Percentiles rank a stretch among this genome's conserved stretches.
Evolutionary conservation across 2,797 vertebrate genomes (phyloP).

Genomic region (Dermochelys coriacea): DNA sequence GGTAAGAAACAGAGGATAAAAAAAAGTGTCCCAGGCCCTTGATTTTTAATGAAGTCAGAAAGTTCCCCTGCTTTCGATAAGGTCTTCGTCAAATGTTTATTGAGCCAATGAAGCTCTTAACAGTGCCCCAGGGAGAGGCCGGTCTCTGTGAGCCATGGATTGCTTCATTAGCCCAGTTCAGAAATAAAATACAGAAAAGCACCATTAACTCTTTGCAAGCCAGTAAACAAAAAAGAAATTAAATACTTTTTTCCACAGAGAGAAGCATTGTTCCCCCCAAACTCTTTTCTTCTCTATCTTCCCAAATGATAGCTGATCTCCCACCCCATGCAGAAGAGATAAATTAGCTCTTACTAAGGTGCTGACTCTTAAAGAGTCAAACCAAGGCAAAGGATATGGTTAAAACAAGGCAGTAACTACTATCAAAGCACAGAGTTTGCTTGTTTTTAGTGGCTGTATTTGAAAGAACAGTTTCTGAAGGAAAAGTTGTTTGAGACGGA

Average conservation of each 20-base stretch:
- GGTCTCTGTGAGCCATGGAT: slow-evolving; percentile 58
- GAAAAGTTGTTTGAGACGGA: slow-evolving; percentile 57
- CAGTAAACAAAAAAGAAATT: background rate
- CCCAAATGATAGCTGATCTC: background rate
- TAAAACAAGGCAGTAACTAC: slow-evolving; percentile 67
- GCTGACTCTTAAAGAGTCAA: slow-evolving; percentile 14
- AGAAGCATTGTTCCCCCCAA: background rate
- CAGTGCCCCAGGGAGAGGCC: slow-evolving; percentile 61
- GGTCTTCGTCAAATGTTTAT: slow-evolving; percentile 65
- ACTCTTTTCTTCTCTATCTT: background rate
- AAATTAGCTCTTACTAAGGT: background rate
- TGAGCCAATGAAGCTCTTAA: slow-evolving; percentile 70
- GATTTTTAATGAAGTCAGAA: slow-evolving; percentile 35
- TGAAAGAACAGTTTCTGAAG: slow-evolving; percentile 64
- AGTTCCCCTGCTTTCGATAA: slow-evolving; percentile 32
- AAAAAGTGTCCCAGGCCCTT: fast-evolving
- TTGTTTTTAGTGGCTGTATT: slow-evolving; percentile 40
- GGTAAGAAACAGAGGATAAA: background rate
- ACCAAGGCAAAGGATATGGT: slow-evolving; percentile 1
- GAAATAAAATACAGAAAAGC: slow-evolving; percentile 26
- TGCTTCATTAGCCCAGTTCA: slow-evolving; percentile 69
- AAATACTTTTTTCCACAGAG: background rate
- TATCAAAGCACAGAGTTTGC: slow-evolving; percentile 57
- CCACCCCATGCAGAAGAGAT: background rate
- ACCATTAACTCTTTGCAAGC: slow-evolving; percentile 44